phyloP scores from a whole-genome alignment of 2,888 invertebrate species.

The Conchocele bisecta region DNA sequence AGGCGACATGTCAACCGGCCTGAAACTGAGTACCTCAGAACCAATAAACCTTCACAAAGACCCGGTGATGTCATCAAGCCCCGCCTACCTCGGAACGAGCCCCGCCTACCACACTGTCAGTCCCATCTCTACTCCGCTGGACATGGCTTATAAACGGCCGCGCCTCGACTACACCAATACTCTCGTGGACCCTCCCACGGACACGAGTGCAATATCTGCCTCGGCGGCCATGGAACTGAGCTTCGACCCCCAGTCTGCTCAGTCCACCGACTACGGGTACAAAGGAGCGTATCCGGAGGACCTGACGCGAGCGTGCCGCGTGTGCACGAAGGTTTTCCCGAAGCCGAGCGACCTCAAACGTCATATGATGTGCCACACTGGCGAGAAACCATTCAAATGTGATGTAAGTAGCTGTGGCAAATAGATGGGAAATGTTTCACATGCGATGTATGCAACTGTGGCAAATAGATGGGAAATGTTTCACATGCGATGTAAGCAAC shows the following conservation, averaged over 20 bases:
- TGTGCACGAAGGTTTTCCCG: slow-evolving; percentile 76
- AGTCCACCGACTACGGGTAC: slow-evolving; percentile 1
- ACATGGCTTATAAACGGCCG: slow-evolving; percentile 34
- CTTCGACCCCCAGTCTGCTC: slow-evolving; percentile 8
- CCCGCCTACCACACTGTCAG: neutral
- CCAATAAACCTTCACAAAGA: neutral
- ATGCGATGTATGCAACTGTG: too few species aligned
- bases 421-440: too few species aligned
- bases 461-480: too few species aligned
- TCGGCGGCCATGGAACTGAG: too few species aligned
- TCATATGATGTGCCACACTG: slow-evolving; percentile 80
- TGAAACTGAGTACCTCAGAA: neutral
- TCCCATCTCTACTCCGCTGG: neutral
- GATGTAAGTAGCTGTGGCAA: slow-evolving; percentile 64
- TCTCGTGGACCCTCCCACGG: slow-evolving; percentile 17
- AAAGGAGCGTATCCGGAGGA: slow-evolving; percentile 10
- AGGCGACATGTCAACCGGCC: neutral
- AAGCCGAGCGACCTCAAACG: slow-evolving; percentile 80
- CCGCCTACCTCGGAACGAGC: slow-evolving; percentile 6
- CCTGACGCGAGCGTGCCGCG: slow-evolving; percentile 61
- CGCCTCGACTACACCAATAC: slow-evolving; percentile 24
- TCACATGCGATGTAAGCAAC: too few species aligned
- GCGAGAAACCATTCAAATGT: slow-evolving; percentile 78
- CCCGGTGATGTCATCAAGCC: slow-evolving; percentile 10
- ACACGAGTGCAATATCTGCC: slow-evolving; percentile 37